A percentile compares a stretch with the other conserved stretches of the same genome.
Evolutionary conservation across 2,113 vertebrate species (phyloP).

Genomic region (Mixornis gularis): DNA sequence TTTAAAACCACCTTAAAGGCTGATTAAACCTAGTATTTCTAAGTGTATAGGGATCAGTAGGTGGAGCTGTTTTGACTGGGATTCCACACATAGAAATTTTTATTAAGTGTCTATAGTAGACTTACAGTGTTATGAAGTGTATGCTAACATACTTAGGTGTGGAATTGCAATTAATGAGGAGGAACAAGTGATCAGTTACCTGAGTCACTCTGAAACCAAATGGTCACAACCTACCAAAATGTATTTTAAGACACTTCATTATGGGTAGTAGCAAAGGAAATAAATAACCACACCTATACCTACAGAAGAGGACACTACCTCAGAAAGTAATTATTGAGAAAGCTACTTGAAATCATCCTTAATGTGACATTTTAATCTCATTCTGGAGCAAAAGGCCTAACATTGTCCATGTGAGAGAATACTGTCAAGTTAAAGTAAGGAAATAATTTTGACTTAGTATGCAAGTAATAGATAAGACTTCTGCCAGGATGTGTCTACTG

Average conservation of each 20-base stretch:
- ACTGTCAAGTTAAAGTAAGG: background rate
- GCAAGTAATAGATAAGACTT: background rate
- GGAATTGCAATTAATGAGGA: background rate
- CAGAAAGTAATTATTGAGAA: background rate
- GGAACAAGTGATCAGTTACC: background rate
- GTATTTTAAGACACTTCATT: background rate
- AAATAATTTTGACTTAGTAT: background rate
- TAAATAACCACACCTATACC: background rate
- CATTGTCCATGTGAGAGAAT: background rate
- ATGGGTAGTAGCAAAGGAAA: background rate
- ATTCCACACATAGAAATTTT: background rate
- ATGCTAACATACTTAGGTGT: background rate
- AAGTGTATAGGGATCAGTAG: background rate
- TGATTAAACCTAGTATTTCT: background rate
- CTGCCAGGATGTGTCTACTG: background rate
- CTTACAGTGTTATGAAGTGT: background rate
- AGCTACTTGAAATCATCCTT: background rate
- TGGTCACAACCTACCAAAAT: background rate
- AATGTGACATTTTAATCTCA: background rate
- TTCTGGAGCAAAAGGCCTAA: background rate
- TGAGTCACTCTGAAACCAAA: background rate
- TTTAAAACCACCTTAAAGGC: background rate
- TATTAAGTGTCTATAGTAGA: background rate
- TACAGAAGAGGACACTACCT: background rate
- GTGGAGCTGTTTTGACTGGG: background rate